phyloP scores from a whole-genome alignment of 2,113 vertebrate species.

The Toxotes chatareus region DNA sequence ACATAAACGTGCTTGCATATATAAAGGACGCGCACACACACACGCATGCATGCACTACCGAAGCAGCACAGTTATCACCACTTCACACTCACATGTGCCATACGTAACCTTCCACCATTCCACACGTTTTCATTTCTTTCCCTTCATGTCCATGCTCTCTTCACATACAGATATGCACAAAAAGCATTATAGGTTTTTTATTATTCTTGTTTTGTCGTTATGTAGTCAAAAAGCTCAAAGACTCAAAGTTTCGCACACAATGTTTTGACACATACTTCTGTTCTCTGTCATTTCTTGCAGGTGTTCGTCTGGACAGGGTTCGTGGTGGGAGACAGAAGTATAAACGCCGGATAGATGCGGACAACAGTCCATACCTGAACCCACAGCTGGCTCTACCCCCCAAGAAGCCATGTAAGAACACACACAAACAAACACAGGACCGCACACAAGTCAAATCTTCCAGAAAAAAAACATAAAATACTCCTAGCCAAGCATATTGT shows the following conservation, averaged over 20 bases:
- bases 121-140: neutral
- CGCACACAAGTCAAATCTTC: neutral
- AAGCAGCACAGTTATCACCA: conserved; percentile 12
- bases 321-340: conserved; percentile 99
- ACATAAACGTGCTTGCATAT: conserved; percentile 19
- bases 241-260: neutral
- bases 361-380: conserved; percentile 99
- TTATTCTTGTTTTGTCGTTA: conserved; percentile 10
- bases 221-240: neutral
- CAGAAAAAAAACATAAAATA: conserved; percentile 5
- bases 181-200: neutral
- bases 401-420: conserved; percentile 98
- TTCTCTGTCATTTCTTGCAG: conserved; percentile 77
- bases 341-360: conserved; percentile 99
- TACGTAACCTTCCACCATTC: neutral
- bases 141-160: neutral
- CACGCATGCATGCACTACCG: neutral
- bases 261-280: conserved; percentile 25
- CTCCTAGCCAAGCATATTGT: neutral
- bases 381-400: conserved; percentile 97
- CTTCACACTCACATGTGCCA: neutral
- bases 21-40: conserved; percentile 12
- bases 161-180: no score
- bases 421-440: neutral
- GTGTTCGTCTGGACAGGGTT: conserved; percentile 98